Evolutionary conservation across 1,140 invertebrate species (phyloP).

Genomic region (Drosophila orena): DNA sequence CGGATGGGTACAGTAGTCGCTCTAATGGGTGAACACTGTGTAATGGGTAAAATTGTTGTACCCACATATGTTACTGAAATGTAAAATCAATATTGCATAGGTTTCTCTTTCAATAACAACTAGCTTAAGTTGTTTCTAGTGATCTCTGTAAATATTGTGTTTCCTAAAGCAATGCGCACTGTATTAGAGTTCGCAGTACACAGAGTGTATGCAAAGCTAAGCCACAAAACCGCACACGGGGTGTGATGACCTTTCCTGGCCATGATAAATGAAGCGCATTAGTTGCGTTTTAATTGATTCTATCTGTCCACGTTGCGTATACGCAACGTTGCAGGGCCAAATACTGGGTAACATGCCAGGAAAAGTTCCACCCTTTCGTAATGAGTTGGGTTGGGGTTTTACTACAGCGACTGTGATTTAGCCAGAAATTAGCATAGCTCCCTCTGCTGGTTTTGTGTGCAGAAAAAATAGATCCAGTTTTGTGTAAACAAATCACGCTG

Average conservation of each 20-base stretch:
- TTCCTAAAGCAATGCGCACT: background rate
- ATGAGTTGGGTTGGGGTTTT: conserved; percentile 7
- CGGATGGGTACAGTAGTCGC: background rate
- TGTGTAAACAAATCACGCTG: conserved; percentile 69
- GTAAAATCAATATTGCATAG: no score
- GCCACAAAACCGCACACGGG: conserved; percentile 32
- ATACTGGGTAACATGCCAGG: conserved; percentile 7
- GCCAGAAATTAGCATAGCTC: conserved; percentile 67
- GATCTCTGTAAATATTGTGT: background rate
- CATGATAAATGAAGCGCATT: conserved; percentile 78
- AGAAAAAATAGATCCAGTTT: conserved; percentile 18
- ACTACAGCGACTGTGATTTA: conserved; percentile 40
- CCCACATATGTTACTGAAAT: no score
- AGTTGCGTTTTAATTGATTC: conserved; percentile 82
- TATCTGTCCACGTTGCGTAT: conserved; percentile 48
- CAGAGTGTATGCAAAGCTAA: conserved; percentile 3
- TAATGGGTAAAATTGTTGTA: background rate
- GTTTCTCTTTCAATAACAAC: no score
- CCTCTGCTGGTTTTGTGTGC: conserved; percentile 10
- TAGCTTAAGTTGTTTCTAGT: background rate
- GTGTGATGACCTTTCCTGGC: conserved; percentile 50
- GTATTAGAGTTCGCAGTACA: background rate
- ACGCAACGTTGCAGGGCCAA: conserved; percentile 32
- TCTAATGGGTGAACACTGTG: background rate
- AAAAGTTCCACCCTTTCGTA: background rate